Conservation (phyloP, 2,797 vertebrate genomes). For the Benthosema pterotum region DNA sequence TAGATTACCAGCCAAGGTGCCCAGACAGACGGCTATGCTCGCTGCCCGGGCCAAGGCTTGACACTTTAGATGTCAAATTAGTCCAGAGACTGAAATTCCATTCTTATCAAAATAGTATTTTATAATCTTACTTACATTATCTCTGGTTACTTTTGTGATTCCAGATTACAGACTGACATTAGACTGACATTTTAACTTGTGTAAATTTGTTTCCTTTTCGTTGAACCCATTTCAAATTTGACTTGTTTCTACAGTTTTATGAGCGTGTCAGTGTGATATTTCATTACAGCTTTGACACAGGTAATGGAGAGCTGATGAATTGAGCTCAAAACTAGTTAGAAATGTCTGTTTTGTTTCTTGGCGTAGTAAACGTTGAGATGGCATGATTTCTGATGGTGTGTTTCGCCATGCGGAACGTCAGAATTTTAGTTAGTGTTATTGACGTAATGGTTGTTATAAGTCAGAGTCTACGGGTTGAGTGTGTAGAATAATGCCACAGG, state of each 20-base stretch:
- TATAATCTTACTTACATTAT: not conserved
- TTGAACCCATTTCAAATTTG: not conserved
- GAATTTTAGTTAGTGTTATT: slow-evolving; percentile 52
- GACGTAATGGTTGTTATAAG: slow-evolving; percentile 61
- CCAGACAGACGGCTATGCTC: no score
- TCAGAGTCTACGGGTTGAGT: slow-evolving; percentile 51
- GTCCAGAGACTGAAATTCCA: slow-evolving; percentile 11
- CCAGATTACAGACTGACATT: not conserved
- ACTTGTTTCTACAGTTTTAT: not conserved
- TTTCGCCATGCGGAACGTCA: slow-evolving; percentile 64
- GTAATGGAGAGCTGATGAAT: not conserved
- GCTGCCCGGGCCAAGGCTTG: no score
- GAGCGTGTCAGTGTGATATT: not conserved
- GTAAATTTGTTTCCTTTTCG: not conserved
- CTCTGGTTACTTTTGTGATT: not conserved
- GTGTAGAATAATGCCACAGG: slow-evolving; percentile 53
- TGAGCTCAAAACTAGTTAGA: slow-evolving; percentile 12
- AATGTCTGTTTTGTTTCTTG: not conserved
- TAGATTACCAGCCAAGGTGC: no score
- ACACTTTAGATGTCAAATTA: slow-evolving; percentile 15
- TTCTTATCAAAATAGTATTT: not conserved
- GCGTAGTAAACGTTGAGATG: slow-evolving; percentile 27
- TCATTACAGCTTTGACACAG: not conserved
- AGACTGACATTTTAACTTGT: not conserved
- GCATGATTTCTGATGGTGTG: slow-evolving; percentile 22